Evolutionary conservation across 2,888 invertebrate species (phyloP), one percentile per base, ranked within the genome.

Genomic region (Acanthoscelides obtectus): DNA sequence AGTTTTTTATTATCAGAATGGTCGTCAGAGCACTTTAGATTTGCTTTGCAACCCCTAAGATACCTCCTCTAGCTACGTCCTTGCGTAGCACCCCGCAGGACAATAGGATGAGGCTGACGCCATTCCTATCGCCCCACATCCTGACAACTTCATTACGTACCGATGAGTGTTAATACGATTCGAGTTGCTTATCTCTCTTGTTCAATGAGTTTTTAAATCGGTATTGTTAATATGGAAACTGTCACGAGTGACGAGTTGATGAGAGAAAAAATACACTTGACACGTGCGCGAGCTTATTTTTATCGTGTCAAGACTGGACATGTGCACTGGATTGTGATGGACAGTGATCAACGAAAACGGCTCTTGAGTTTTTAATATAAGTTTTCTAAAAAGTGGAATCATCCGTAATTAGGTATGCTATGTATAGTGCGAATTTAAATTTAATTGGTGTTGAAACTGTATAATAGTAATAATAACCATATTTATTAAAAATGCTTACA

Each of bases 81-180:
- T 6, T 3, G 45, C 8, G 45, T 17, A 45, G 1, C 6, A 17
- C 45, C 5, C 22, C 17, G 19, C n/a, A 20, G 66, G 76, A 80
- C 80, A 80, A 79, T 79, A 45, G 45, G 45, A 45, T 45, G 45
- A 12, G 78, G 79, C 74, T 78, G 79, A 75, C 78, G 64, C 74
- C 77, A 45, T 45, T 17, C 45, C 45, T 45, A 45, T 45, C 45
- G 45, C 45, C 45, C 8, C 45, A 12, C 45, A 45, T 45, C 76
- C 74, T 83, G 83, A 83, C 82, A 83, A 82, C 81, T 83, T 83
- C 82, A 83, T 83, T 83, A 83, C 79, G 77, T 75, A 75, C 77
- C 76, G 79, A 80, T 79, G 77, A 78, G 78, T 79, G 80, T 82
- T 80, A 81, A 81, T 80, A 78, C 74, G 79, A 78, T 78, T 81